Base-by-base conservation (phyloP, 1,140 invertebrate species). In the Schlechtendalia chinensis region DNA sequence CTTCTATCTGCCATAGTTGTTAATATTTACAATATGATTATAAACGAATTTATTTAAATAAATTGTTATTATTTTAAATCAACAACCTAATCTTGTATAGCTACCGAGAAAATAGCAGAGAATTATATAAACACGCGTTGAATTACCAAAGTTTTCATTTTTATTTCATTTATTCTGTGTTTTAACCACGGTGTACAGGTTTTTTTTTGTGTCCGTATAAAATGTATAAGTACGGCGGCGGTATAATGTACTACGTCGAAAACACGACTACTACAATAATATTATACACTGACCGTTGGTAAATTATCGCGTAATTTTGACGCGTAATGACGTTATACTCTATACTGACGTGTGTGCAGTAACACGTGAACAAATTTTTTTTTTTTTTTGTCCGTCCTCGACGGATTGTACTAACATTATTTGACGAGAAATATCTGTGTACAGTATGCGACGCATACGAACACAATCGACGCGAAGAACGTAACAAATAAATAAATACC, bases 371-470 rank as follows among this genome's bases (percentile, higher is more conserved):
- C 27, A 54, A 19, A 54, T 53, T 72, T 69, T 29, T 54, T 72
- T 11, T 29, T 61, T 61, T 24, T 59, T 27, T 27, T 29, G 1
- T n/a, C 29, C n/a, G 50, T 72, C 69, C 50, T 72, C 65, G 14
- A 50, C 39, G 19, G 19, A 54, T 72, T 29, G 24, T 54, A 67
- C n/a, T 24, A 47, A 54, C 54, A 39, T 54, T n/a, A 29, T 72
- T 72, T n/a, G 29, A 72, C 69, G 11, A 72, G 50, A n/a, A 54
- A 72, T 39, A 39, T 72, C 69, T n/a, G 8, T 8, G 24, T 54
- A 72, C 50, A 39, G n/a, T 6, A n/a, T 71, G 47, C 4, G 50
- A 32, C 22, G 45, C 39, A 24, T 69, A 69, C 45, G 39, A 69
- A 39, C 8, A 69, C 22, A n/a, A 69, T 22, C 45, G 32, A 45